phyloP scores from a whole-genome alignment of 2,888 invertebrate genomes.

The Junonia oenone region DNA sequence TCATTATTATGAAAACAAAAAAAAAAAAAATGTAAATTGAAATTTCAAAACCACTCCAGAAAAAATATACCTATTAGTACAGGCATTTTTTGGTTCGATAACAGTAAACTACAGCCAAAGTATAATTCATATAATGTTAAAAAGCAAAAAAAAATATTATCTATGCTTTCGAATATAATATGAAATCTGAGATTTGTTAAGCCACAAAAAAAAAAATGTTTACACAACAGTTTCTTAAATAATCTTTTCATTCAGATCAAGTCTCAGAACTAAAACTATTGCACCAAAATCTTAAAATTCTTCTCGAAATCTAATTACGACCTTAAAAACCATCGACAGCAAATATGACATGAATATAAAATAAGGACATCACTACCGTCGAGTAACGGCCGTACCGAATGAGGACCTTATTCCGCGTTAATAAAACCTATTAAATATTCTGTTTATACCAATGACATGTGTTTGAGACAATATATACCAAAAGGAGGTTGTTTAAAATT shows the following conservation, averaged over 20 bases:
- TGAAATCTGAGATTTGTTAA: no score
- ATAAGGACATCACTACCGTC: conserved; percentile 37
- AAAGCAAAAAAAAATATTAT: no score
- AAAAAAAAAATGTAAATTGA: no score
- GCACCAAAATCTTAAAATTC: conserved; percentile 43
- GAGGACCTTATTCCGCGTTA: conserved; percentile 42
- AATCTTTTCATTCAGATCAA: neutral
- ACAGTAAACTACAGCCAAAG: no score
- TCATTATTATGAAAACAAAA: no score
- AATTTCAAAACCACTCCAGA: no score
- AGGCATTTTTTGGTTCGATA: no score
- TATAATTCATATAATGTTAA: no score
- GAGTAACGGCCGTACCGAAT: conserved; percentile 26
- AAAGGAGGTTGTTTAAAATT: conserved; percentile 75
- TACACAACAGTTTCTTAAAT: no score
- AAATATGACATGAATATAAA: conserved; percentile 65
- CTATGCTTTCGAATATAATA: no score
- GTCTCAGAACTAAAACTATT: neutral
- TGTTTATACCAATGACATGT: conserved; percentile 62
- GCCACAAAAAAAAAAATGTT: no score
- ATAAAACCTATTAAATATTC: conserved; percentile 43
- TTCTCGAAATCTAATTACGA: conserved; percentile 52
- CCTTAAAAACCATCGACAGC: conserved; percentile 62
- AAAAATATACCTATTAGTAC: no score
- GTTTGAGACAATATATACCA: conserved; percentile 61